Evolutionary conservation across 1,140 invertebrate species (phyloP).

Genomic region (Chionoecetes opilio): DNA sequence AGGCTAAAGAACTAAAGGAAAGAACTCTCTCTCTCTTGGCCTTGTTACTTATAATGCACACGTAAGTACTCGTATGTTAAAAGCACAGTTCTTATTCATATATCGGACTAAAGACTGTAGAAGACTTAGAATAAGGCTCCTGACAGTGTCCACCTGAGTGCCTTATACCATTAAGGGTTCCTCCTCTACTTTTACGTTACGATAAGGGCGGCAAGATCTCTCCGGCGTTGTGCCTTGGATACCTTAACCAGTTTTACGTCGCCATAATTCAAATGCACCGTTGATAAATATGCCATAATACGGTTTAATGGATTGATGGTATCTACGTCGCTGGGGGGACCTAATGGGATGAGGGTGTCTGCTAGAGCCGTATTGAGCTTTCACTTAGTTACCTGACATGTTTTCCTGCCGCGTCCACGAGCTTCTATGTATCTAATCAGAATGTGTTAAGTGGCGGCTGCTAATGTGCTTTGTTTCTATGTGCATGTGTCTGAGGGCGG

Average conservation of each 20-base stretch:
- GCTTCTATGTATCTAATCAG: not conserved
- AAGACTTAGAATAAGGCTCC: not conserved
- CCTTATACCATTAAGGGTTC: not conserved
- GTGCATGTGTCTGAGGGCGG: not conserved
- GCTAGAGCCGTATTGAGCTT: not conserved
- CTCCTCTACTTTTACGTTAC: not conserved
- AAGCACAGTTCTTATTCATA: no score
- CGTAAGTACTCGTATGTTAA: no score
- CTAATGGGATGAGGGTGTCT: not conserved
- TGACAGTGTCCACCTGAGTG: not conserved
- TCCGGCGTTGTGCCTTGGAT: not conserved
- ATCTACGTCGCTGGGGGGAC: not conserved
- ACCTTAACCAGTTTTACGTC: conserved; percentile 20
- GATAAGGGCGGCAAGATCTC: conserved; percentile 1
- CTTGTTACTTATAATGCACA: no score
- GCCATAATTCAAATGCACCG: conserved; percentile 9
- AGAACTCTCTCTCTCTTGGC: no score
- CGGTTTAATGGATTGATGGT: conserved; percentile 10
- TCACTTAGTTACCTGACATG: not conserved
- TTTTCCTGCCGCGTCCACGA: not conserved
- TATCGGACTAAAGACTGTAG: not conserved
- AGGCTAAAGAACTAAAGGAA: no score
- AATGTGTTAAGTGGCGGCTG: not conserved
- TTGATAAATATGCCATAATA: conserved; percentile 13
- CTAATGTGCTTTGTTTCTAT: not conserved